These are phyloP conservation scores for Agelastica alni DNA, from an alignment of 2,888 invertebrate species.

Conservation along the genomic window DNA sequence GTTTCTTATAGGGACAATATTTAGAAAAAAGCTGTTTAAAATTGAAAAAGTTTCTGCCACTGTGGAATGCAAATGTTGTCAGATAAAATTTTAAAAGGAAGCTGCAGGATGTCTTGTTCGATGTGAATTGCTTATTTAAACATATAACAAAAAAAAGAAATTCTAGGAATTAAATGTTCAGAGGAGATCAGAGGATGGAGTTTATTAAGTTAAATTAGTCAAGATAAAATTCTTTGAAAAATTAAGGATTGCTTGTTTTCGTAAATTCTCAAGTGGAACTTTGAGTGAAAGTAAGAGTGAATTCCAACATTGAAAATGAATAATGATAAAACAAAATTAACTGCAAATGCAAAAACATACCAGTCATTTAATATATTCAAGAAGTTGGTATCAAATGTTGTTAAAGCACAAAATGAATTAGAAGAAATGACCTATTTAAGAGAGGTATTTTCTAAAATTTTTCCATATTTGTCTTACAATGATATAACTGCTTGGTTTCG, in stretches of 20 bases:
- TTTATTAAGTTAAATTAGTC: no score
- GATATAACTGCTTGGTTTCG: slow-evolving; percentile 81
- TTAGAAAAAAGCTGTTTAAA: slow-evolving; percentile 64
- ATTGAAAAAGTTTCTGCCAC: slow-evolving; percentile 82
- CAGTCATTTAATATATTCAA: slow-evolving; percentile 78
- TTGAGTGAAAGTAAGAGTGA: no score
- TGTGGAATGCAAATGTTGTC: slow-evolving; percentile 86
- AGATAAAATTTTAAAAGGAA: slow-evolving; percentile 74
- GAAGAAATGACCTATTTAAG: slow-evolving; percentile 78
- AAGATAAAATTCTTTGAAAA: no score
- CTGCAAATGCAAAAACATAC: slow-evolving; percentile 57
- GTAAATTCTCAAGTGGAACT: no score
- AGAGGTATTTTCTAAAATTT: slow-evolving; percentile 67
- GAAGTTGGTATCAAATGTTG: slow-evolving; percentile 75
- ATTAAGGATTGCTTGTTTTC: no score
- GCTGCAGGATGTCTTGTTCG: no score
- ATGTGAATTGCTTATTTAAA: no score
- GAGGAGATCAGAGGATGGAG: no score
- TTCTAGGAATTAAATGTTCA: no score
- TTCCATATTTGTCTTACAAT: slow-evolving; percentile 68
- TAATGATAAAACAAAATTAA: no score
- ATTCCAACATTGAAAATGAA: no score
- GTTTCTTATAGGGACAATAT: slow-evolving; percentile 44
- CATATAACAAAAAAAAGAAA: no score
- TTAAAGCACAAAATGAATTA: slow-evolving; percentile 76